Percentiles rank a stretch among this genome's conserved stretches.
These are phyloP conservation scores for Nemotelus nigrinus DNA, from an alignment of 2,888 invertebrate species.

Conservation along the genomic window DNA sequence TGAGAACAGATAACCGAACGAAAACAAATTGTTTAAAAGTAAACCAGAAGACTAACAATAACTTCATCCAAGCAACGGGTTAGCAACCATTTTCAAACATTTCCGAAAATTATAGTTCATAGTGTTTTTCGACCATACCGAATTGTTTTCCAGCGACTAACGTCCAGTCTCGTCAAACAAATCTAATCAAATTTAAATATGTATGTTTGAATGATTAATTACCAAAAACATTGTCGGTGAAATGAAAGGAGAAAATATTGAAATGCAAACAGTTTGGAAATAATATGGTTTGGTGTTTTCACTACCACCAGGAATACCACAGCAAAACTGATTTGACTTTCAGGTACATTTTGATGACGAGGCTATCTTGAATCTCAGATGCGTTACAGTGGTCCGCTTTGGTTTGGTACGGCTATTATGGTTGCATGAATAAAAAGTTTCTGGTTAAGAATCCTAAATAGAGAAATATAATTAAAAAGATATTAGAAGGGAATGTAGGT, in stretches of 20 bases:
- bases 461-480: slow-evolving; percentile 41
- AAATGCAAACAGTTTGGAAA: slow-evolving; percentile 19
- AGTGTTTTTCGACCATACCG: slow-evolving; percentile 9
- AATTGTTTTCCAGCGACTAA: slow-evolving; percentile 14
- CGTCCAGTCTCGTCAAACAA: slow-evolving; percentile 31
- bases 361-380: neutral
- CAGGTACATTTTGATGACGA: neutral
- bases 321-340: neutral
- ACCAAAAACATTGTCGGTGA: slow-evolving; percentile 13
- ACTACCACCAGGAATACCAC: neutral
- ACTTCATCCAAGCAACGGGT: neutral
- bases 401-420: neutral
- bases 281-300: slow-evolving; percentile 5
- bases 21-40: no score
- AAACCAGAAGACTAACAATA: no score
- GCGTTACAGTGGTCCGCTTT: neutral
- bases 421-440: slow-evolving; percentile 14
- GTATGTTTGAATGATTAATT: slow-evolving; percentile 40
- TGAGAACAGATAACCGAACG: neutral
- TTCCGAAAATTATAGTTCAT: neutral
- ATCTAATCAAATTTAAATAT: slow-evolving; percentile 42
- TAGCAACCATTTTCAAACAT: neutral
- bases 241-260: neutral
- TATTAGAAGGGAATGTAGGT: neutral
- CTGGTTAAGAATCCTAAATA: neutral